Conservation (phyloP, 2,113 vertebrate species). For the Chascanopsetta lugubris region DNA sequence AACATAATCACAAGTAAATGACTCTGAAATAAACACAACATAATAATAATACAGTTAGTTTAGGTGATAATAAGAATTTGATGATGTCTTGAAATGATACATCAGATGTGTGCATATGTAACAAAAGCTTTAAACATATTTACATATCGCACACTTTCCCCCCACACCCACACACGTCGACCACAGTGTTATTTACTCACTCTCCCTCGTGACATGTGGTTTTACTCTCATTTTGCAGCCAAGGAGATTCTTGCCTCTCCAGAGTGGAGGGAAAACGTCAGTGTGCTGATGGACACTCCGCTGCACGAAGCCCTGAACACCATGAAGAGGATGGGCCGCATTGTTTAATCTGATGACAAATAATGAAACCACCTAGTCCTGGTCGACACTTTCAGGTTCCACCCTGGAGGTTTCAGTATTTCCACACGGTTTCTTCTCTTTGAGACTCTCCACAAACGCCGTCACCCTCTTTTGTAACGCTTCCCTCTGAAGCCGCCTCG, state of each 20-base stretch:
- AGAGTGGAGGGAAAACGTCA: slow-evolving; percentile 69
- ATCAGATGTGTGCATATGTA: too few relatives aligned
- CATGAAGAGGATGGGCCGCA: slow-evolving; percentile 63
- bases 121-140: not conserved
- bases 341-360: slow-evolving; percentile 46
- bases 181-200: not conserved
- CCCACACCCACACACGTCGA: not conserved
- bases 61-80: too few relatives aligned
- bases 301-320: slow-evolving; percentile 71
- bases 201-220: not conserved
- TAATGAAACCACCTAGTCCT: not conserved
- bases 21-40: too few relatives aligned
- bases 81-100: too few relatives aligned
- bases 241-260: slow-evolving; percentile 51
- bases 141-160: not conserved
- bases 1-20: too few relatives aligned
- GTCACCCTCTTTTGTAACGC: slow-evolving; percentile 70
- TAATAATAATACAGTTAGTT: too few relatives aligned
- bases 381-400: not conserved
- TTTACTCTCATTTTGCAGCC: slow-evolving; percentile 62
- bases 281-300: slow-evolving; percentile 70
- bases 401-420: slow-evolving; percentile 5
- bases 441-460: slow-evolving; percentile 70
- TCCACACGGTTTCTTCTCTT: slow-evolving; percentile 28
- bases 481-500: slow-evolving; percentile 63